Conservation (phyloP, 2,888 invertebrate species). For the Meghimatium bilineatum region DNA sequence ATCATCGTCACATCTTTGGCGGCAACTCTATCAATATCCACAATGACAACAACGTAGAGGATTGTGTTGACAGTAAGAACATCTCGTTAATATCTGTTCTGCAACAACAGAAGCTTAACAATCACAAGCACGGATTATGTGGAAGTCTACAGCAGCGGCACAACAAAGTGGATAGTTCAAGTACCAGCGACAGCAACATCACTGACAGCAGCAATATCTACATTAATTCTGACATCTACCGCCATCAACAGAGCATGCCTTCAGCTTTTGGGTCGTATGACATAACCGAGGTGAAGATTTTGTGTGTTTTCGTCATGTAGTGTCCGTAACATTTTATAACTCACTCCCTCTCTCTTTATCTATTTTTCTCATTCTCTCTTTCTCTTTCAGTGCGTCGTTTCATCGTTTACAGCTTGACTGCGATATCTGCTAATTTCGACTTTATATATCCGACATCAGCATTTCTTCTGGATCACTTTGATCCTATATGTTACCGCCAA, state of each 20-base stretch:
- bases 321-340: no score
- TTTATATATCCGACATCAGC: no score
- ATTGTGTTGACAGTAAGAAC: not conserved
- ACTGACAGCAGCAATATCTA: not conserved
- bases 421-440: no score
- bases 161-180: not conserved
- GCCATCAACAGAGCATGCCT: slow-evolving; percentile 18
- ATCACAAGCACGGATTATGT: not conserved
- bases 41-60: not conserved
- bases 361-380: no score
- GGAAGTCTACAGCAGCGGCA: not conserved
- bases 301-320: not conserved
- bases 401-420: no score
- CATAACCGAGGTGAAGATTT: slow-evolving; percentile 23
- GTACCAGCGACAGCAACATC: not conserved
- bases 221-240: not conserved
- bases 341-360: no score
- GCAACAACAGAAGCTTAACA: not conserved
- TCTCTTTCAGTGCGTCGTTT: no score
- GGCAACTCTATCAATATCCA: not conserved
- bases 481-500: no score
- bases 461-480: no score
- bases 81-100: not conserved
- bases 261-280: slow-evolving; percentile 36
- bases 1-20: not conserved